Conservation (phyloP, 2,888 invertebrate species). For the Cheiracanthium punctorium region DNA sequence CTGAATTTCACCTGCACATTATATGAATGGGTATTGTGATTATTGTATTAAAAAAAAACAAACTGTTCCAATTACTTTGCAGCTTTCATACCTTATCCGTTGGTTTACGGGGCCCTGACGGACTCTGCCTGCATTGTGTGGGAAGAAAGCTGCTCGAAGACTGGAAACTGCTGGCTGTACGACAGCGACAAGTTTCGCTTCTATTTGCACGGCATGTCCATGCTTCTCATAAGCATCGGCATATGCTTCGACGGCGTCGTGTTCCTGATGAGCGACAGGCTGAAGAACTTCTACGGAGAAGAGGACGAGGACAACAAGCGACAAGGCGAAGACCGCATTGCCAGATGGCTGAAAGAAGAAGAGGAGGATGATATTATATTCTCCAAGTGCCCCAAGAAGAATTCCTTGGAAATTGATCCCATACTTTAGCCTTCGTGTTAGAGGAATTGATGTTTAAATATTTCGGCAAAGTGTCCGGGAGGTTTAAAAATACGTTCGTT, state of each 20-base stretch:
- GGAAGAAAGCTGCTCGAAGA: conserved; percentile 81
- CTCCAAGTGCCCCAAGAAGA: conserved; percentile 26
- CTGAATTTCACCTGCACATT: too few species aligned
- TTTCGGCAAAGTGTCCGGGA: too few species aligned
- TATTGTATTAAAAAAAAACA: too few species aligned
- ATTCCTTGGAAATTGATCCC: conserved; percentile 27
- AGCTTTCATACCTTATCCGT: conserved; percentile 82
- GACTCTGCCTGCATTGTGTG: conserved; percentile 83
- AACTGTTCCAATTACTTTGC: too few species aligned
- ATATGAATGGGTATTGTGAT: too few species aligned
- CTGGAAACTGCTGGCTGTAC: conserved; percentile 83
- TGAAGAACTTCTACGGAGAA: conserved; percentile 67
- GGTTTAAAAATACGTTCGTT: too few species aligned
- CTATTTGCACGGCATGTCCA: conserved; percentile 79
- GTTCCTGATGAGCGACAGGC: conserved; percentile 73
- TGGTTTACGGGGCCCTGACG: conserved; percentile 84
- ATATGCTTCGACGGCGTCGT: conserved; percentile 81
- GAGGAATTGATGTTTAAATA: too few species aligned
- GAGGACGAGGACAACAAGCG: conserved; percentile 56
- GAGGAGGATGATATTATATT: conserved; percentile 59
- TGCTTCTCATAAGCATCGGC: conserved; percentile 79
- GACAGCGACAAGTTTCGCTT: conserved; percentile 80
- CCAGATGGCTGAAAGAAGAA: conserved; percentile 57
- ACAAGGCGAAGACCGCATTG: conserved; percentile 21
- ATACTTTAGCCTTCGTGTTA: too few species aligned